phyloP scores from a whole-genome alignment of 2,797 vertebrate genomes.

The Enteromius viviparus region DNA sequence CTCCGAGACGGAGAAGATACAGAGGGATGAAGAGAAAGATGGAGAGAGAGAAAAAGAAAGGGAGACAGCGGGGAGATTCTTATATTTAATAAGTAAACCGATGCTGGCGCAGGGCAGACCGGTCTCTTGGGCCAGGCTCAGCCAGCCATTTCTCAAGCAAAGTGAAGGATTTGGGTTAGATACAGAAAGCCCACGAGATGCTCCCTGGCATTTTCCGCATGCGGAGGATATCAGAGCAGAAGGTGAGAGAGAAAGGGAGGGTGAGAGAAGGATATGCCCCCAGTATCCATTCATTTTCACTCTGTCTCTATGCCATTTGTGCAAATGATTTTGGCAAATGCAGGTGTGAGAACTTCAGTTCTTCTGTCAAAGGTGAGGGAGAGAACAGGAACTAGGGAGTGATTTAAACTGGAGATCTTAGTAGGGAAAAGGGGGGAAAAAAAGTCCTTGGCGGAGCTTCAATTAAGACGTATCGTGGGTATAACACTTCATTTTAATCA shows the following conservation, averaged over 20 bases:
- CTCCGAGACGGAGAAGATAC: slow-evolving; percentile 31
- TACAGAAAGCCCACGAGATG: slow-evolving; percentile 76
- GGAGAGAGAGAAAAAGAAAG: slow-evolving; percentile 60
- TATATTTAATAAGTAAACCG: slow-evolving; percentile 81
- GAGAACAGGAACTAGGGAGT: slow-evolving; percentile 17
- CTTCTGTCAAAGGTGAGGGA: slow-evolving; percentile 41
- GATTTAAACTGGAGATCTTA: slow-evolving; percentile 15
- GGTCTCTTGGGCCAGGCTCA: slow-evolving; percentile 76
- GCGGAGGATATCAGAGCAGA: slow-evolving; percentile 59
- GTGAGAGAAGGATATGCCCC: slow-evolving; percentile 43
- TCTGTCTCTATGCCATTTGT: slow-evolving; percentile 43
- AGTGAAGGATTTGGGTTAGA: slow-evolving; percentile 86
- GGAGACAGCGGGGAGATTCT: slow-evolving; percentile 65
- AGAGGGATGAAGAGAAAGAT: slow-evolving; percentile 37
- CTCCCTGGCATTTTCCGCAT: slow-evolving; percentile 72
- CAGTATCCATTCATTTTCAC: slow-evolving; percentile 43
- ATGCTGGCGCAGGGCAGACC: slow-evolving; percentile 69
- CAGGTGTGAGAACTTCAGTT: slow-evolving; percentile 41
- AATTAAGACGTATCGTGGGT: slow-evolving; percentile 67
- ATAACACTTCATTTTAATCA: slow-evolving; percentile 75
- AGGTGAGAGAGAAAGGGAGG: slow-evolving; percentile 40
- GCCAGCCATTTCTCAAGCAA: slow-evolving; percentile 82
- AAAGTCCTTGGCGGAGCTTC: slow-evolving; percentile 60
- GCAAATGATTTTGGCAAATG: slow-evolving; percentile 50
- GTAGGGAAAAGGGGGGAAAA: slow-evolving; percentile 11